phyloP scores from a whole-genome alignment of 2,113 vertebrate species.

The Nematolebias whitei region DNA sequence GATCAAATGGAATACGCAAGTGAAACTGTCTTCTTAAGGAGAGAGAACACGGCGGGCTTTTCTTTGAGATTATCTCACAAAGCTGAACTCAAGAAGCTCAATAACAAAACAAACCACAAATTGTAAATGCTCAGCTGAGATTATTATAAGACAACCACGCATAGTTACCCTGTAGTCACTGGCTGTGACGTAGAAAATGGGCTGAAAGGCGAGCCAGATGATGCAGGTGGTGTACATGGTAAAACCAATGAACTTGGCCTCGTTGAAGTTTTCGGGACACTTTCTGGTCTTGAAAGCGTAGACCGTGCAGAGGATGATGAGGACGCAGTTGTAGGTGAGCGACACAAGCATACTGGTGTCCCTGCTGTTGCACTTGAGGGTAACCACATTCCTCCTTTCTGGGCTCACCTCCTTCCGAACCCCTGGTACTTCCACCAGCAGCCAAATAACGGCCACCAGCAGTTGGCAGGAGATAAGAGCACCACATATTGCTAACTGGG shows the following conservation, averaged over 20 bases:
- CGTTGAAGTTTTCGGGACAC: constrained; percentile 98
- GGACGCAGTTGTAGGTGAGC: constrained; percentile 93
- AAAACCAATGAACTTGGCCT: constrained; percentile 99
- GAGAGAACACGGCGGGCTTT: constrained; percentile 24
- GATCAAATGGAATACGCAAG: constrained; percentile 66
- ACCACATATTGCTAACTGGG: constrained; percentile 95
- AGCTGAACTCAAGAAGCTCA: neutral
- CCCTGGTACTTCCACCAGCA: constrained; percentile 91
- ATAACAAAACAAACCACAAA: constrained; percentile 11
- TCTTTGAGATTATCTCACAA: too few relatives aligned
- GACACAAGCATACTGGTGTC: constrained; percentile 97
- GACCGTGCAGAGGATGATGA: constrained; percentile 96
- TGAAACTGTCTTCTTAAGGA: constrained; percentile 27
- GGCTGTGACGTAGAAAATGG: constrained; percentile 99
- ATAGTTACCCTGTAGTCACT: constrained; percentile 95
- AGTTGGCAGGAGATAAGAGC: constrained; percentile 96
- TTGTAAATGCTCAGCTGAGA: constrained; percentile 4
- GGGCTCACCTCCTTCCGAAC: constrained; percentile 92
- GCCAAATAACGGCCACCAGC: constrained; percentile 91
- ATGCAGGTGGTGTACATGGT: constrained; percentile 99
- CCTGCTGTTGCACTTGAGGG: constrained; percentile 93
- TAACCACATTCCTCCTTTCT: constrained; percentile 92
- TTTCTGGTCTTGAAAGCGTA: constrained; percentile 99
- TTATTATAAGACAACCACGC: neutral
- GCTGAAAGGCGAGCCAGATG: constrained; percentile 99